Evolutionary conservation across 2,888 invertebrate species (phyloP).

Genomic region (Lutraria lutraria): DNA sequence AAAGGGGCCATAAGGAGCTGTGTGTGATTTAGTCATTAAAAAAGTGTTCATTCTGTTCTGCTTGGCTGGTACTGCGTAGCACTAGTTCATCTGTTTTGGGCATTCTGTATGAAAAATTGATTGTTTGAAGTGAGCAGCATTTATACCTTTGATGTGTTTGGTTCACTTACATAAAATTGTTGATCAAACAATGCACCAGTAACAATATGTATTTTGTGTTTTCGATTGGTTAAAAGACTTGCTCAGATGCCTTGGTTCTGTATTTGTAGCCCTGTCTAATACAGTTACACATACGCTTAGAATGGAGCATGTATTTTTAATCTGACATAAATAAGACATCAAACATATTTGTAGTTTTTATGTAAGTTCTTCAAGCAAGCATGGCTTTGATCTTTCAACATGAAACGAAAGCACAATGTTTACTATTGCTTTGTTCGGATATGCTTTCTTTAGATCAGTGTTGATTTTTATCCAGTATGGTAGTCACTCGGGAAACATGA

Average conservation of each 20-base stretch:
- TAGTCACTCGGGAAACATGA: constrained; percentile 43
- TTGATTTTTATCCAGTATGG: constrained; percentile 49
- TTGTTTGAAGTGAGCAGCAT: constrained; percentile 67
- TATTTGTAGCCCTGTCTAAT: constrained; percentile 39
- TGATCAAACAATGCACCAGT: constrained; percentile 70
- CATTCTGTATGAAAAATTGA: constrained; percentile 65
- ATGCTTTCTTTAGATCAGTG: constrained; percentile 56
- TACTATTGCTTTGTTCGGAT: constrained; percentile 67
- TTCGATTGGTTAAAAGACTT: constrained; percentile 49
- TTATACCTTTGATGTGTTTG: constrained; percentile 63
- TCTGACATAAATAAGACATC: constrained; percentile 73
- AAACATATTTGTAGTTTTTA: constrained; percentile 70
- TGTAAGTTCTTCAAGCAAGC: constrained; percentile 70
- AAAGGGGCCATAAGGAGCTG: neutral
- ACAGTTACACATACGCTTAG: constrained; percentile 54
- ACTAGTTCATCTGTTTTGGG: constrained; percentile 62
- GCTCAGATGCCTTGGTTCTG: constrained; percentile 40
- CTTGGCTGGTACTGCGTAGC: constrained; percentile 8
- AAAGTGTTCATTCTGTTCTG: neutral
- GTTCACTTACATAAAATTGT: constrained; percentile 69
- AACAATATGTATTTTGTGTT: constrained; percentile 70
- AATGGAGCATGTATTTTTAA: constrained; percentile 72
- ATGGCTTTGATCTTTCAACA: constrained; percentile 62
- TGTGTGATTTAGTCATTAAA: constrained; percentile 15
- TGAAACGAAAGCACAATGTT: constrained; percentile 67